These are phyloP conservation scores for Callaeas wilsoni DNA, from an alignment of 2,113 vertebrate genomes.

Conservation along the genomic window DNA sequence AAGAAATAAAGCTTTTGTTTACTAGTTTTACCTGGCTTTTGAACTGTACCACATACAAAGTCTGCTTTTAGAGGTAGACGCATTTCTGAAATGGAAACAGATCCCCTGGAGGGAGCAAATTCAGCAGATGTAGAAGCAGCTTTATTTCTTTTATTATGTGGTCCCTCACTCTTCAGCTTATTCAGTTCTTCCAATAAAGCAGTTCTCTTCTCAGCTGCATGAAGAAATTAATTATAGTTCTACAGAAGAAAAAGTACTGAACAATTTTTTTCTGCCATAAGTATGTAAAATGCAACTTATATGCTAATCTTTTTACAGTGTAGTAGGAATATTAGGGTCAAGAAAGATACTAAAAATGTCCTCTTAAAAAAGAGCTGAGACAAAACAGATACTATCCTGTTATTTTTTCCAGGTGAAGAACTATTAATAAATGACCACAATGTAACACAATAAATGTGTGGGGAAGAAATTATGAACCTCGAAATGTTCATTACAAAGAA, in stretches of 20 bases:
- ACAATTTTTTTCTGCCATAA: not conserved
- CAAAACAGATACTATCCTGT: not conserved
- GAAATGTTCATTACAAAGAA: not conserved
- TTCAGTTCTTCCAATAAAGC: conserved; percentile 85
- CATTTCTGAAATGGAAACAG: conserved; percentile 86
- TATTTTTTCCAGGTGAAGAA: not conserved
- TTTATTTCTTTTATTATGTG: conserved; percentile 68
- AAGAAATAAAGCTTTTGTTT: not conserved
- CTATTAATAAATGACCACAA: not conserved
- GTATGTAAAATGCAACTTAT: not conserved
- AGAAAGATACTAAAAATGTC: not conserved
- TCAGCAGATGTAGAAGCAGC: not conserved
- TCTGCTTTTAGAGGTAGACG: conserved; percentile 94
- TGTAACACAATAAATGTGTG: not conserved
- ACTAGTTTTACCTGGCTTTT: conserved; percentile 81
- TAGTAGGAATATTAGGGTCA: not conserved
- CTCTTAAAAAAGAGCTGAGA: not conserved
- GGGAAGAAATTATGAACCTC: not conserved
- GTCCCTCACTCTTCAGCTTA: conserved; percentile 79
- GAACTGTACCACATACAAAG: conserved; percentile 86
- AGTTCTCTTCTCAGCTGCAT: conserved; percentile 83
- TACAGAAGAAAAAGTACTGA: not conserved
- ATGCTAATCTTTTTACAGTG: not conserved
- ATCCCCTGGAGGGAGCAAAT: conserved; percentile 81
- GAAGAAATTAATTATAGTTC: not conserved